These are phyloP conservation scores for Dusona sp. DNA, from an alignment of 2,888 invertebrate genomes.

Conservation along the genomic window DNA sequence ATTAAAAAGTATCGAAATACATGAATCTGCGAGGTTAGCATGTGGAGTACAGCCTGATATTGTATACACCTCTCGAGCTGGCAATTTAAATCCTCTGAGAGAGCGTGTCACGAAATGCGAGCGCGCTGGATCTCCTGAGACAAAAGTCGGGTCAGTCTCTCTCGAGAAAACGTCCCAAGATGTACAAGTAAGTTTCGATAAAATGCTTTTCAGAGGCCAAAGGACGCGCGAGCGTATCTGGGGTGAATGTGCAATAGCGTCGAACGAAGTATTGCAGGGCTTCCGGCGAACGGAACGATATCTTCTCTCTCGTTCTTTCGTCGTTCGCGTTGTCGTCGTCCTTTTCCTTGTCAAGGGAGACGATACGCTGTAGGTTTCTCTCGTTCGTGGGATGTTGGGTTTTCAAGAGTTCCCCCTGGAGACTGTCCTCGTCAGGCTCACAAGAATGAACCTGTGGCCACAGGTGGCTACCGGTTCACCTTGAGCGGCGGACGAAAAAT, in stretches of 20 bases:
- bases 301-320: slow-evolving; percentile 24
- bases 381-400: slow-evolving; percentile 61
- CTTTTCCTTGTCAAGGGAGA: slow-evolving; percentile 2
- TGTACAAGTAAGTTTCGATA: slow-evolving; percentile 15
- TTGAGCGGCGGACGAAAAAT: slow-evolving; percentile 74
- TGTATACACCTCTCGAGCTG: slow-evolving; percentile 42
- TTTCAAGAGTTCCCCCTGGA: slow-evolving; percentile 69
- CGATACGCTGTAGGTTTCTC: slow-evolving; percentile 36
- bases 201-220: slow-evolving; percentile 43
- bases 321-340: slow-evolving; percentile 15
- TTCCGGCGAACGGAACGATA: slow-evolving; percentile 47
- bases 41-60: slow-evolving; percentile 51
- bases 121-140: neutral
- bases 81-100: slow-evolving; percentile 72
- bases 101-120: slow-evolving; percentile 68
- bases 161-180: slow-evolving; percentile 31
- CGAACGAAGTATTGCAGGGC: slow-evolving; percentile 41
- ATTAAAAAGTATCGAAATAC: slow-evolving; percentile 73
- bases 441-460: slow-evolving; percentile 70
- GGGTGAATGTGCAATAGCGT: slow-evolving; percentile 48
- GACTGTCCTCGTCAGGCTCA: slow-evolving; percentile 55
- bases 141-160: neutral
- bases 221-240: slow-evolving; percentile 26
- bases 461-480: slow-evolving; percentile 77
- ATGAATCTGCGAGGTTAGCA: slow-evolving; percentile 65